Base-by-base conservation (phyloP, 23 tunicate genomes). In the Clavelina lepadiformis region DNA sequence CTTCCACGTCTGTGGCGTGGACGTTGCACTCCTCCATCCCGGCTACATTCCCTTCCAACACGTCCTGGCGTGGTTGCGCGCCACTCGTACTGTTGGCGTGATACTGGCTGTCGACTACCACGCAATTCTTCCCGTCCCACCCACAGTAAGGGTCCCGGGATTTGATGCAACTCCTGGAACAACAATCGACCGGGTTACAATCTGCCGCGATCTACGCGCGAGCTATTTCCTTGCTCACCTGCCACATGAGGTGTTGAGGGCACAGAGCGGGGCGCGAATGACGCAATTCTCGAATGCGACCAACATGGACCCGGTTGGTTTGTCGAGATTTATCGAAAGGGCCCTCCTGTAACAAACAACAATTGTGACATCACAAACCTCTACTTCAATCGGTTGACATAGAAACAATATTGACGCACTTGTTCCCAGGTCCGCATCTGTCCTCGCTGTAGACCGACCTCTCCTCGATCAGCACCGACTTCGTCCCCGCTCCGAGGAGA, bases 121-220 rank as follows among this genome's bases (percentile, higher is more conserved):
- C 56, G 69, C 84, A 78, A 5, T 68, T 41, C 0, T 19, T 22
- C 6, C 69, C 69, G 60, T 78, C 35, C 75, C 75, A 78, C 5
- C 69, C 84, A 49, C 84, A 78, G 46, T 78, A 78, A 7, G 84
- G 84, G 59, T 78, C 84, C 2, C 77, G 77, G 30, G 84, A 78
- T 30, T 31, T 49, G 24, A 78, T 18, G 50, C 84, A 78, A 2
- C 37, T 29, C 56, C 82, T 77, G 46, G n/a, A 65, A 64, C n/a
- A n/a, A n/a, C n/a, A n/a, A n/a, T n/a, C n/a, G n/a, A n/a, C n/a
- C n/a, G n/a, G n/a, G n/a, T n/a, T n/a, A n/a, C n/a, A n/a, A n/a
- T n/a, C n/a, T n/a, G n/a, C n/a, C n/a, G n/a, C n/a, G n/a, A n/a
- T n/a, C n/a, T n/a, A n/a, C n/a, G n/a, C n/a, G n/a, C n/a, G n/a